These are phyloP conservation scores for Lepus oiostolus DNA, from an alignment of 2,797 vertebrate species.

Conservation along the genomic window DNA sequence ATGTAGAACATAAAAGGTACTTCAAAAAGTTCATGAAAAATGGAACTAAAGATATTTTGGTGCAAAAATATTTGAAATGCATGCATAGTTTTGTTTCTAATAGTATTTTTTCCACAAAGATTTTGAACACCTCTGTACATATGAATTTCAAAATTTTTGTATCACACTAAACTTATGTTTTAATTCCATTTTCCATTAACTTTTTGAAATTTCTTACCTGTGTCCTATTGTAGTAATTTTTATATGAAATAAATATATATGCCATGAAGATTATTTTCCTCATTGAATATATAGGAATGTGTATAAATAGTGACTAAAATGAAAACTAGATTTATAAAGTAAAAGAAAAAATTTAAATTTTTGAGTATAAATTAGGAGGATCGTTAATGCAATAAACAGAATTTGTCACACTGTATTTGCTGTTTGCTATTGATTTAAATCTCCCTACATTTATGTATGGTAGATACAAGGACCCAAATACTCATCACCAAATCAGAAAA, in stretches of 20 bases:
- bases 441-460: not conserved
- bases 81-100: too few species aligned
- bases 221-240: constrained; percentile 8
- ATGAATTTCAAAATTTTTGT: too few species aligned
- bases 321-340: not conserved
- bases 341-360: not conserved
- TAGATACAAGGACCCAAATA: not conserved
- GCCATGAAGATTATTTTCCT: constrained; percentile 40
- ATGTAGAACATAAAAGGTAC: not conserved
- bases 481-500: not conserved
- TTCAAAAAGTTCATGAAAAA: too few species aligned
- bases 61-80: too few species aligned
- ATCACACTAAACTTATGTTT: too few species aligned
- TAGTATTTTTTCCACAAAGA: too few species aligned
- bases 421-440: not conserved
- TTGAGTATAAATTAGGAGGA: not conserved
- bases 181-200: too few species aligned
- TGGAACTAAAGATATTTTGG: too few species aligned
- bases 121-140: too few species aligned
- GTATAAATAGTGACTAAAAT: not conserved
- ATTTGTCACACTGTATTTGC: not conserved
- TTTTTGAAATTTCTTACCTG: not conserved
- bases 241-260: not conserved
- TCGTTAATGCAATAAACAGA: not conserved
- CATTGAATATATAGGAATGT: not conserved